Base-by-base conservation (phyloP, 1,140 invertebrate species). In the Euura saliciscinereae region DNA sequence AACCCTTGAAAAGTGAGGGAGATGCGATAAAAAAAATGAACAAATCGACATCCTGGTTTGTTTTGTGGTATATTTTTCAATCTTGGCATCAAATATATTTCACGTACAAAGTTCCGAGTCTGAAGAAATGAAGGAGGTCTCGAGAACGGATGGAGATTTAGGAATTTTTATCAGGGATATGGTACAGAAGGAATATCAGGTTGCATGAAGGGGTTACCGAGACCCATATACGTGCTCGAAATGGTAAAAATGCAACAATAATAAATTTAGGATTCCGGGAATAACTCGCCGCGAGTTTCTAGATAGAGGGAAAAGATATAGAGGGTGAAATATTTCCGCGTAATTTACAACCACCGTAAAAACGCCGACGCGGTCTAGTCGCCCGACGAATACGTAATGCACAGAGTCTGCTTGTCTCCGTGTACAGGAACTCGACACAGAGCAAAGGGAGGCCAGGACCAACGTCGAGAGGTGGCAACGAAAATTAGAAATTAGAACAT, bases 301-400 rank as follows among this genome's bases (percentile, higher is more conserved):
- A 67, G 66, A 43, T 67, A 67, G 28, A 46, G 7, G 51, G 70
- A 70, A 68, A 71, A 71, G 66, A 76, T 69, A 68, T 43, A 65
- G 45, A 72, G 71, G 65, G 51, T 59, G 77, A 83, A 79, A 83
- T 83, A 80, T 82, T 79, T 77, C 80, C 72, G 71, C 74, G 74
- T 77, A 79, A 83, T 83, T 83, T 83, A 77, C 80, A 81, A 82
- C 75, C 73, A 70, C 76, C 73, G 73, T 72, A 73, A 75, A 59
- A 59, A 73, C 69, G 72, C 75, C 74, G 70, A 69, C 69, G 69
- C 65, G 59, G 65, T 71, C 72, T 70, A 65, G 70, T 72, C 73
- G 68, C 72, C 68, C 68, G 46, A 44, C 11, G 75, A 82, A 82
- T 82, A 80, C 75, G 65, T 79, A 82, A 82, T 82, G 76, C 69